A percentile compares a stretch with the other conserved stretches of the same genome.
Conservation (phyloP, 2,888 invertebrate species). For the Lepidochitona cinerea region DNA sequence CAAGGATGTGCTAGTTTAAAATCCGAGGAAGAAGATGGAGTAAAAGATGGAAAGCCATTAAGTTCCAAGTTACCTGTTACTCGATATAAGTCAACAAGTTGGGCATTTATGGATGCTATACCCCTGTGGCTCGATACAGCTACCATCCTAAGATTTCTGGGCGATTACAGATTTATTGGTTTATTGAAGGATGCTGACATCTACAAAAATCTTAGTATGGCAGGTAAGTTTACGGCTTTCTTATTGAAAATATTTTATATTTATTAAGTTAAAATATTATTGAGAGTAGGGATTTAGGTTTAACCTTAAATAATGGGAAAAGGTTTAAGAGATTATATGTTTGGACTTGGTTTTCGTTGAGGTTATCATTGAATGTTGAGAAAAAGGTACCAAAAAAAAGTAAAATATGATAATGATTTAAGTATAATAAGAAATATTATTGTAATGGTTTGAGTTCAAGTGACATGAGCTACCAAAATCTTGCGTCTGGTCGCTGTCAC, state of each 20-base stretch:
- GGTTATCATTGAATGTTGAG: no score
- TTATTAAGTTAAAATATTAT: background rate
- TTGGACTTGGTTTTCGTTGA: no score
- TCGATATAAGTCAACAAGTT: background rate
- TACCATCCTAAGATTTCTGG: background rate
- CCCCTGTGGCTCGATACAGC: background rate
- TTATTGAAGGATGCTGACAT: background rate
- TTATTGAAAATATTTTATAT: background rate
- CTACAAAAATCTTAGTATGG: background rate
- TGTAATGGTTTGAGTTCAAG: no score
- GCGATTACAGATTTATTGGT: constrained; percentile 1
- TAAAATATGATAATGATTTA: no score
- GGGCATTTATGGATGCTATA: background rate
- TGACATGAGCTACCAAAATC: no score
- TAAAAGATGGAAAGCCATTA: background rate
- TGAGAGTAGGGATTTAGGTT: background rate
- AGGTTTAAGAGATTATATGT: no score
- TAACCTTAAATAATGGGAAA: no score
- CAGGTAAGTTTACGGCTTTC: background rate
- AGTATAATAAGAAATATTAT: no score
- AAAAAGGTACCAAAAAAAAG: no score
- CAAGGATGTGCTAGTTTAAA: no score
- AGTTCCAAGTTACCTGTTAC: background rate
- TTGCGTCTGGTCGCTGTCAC: no score
- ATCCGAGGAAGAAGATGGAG: background rate